Percentiles rank a stretch among this genome's conserved stretches.
These are phyloP conservation scores for Druon quercuslanigerum DNA, from an alignment of 1,140 invertebrate genomes.

Conservation along the genomic window DNA sequence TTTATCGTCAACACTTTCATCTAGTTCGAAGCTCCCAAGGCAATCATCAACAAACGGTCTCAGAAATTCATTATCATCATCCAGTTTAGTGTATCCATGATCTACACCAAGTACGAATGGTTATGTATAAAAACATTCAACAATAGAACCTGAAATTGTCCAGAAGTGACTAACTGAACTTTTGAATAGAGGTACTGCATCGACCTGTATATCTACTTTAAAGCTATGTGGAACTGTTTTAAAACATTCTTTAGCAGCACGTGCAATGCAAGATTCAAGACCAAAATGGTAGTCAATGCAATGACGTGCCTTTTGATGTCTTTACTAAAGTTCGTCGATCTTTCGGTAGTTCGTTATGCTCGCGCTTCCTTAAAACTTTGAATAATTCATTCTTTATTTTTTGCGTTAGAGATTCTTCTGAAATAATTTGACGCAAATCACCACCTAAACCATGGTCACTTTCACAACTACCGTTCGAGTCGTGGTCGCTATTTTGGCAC, in stretches of 20 bases:
- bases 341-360: slow-evolving; percentile 32
- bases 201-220: slow-evolving; percentile 34
- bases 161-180: slow-evolving; percentile 45
- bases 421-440: neutral
- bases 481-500: neutral
- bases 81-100: slow-evolving; percentile 42
- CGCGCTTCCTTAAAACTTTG: slow-evolving; percentile 35
- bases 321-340: slow-evolving; percentile 38
- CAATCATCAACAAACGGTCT: too few species aligned
- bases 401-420: slow-evolving; percentile 23
- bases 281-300: slow-evolving; percentile 38
- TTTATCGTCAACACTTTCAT: too few species aligned
- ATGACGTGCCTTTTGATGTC: slow-evolving; percentile 26
- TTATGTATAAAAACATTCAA: slow-evolving; percentile 42
- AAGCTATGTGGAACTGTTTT: slow-evolving; percentile 13
- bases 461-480: neutral
- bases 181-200: slow-evolving; percentile 44
- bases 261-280: slow-evolving; percentile 26
- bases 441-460: neutral
- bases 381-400: slow-evolving; percentile 35
- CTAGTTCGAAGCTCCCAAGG: too few species aligned
- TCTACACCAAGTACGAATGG: slow-evolving; percentile 43
- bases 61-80: too few species aligned
- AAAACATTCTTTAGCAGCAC: slow-evolving; percentile 36
- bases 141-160: slow-evolving; percentile 43